These are phyloP conservation scores for Penaeus japonicus DNA, from an alignment of 1,140 invertebrate species.

Conservation along the genomic window DNA sequence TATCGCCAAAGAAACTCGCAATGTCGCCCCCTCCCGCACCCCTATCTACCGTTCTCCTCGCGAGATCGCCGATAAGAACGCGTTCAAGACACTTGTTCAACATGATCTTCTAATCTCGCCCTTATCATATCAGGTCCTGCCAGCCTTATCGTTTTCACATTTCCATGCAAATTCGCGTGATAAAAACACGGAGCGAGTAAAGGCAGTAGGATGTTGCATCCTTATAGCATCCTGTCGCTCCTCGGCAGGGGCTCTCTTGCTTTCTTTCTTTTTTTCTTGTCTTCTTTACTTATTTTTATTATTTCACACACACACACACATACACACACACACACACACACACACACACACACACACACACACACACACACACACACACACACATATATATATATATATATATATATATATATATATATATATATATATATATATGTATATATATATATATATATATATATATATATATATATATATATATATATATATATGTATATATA, in stretches of 20 bases:
- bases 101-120: neutral
- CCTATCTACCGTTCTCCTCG: neutral
- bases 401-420: too few species aligned
- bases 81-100: neutral
- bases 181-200: neutral
- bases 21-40: neutral
- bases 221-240: neutral
- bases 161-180: constrained; percentile 29
- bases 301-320: neutral
- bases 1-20: too few species aligned
- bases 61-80: too few species aligned
- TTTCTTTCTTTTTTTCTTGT: neutral
- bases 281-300: too few species aligned
- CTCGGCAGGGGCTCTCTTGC: neutral
- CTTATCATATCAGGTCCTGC: neutral
- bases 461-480: too few species aligned
- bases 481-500: too few species aligned
- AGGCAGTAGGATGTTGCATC: neutral
- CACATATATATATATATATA: too few species aligned
- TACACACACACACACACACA: too few species aligned
- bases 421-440: too few species aligned
- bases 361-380: too few species aligned
- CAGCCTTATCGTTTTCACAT: constrained; percentile 29
- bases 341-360: too few species aligned
- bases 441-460: too few species aligned